These are phyloP conservation scores for Caenorhabditis sp. DNA, from an alignment of 2,888 invertebrate species.

Conservation along the genomic window DNA sequence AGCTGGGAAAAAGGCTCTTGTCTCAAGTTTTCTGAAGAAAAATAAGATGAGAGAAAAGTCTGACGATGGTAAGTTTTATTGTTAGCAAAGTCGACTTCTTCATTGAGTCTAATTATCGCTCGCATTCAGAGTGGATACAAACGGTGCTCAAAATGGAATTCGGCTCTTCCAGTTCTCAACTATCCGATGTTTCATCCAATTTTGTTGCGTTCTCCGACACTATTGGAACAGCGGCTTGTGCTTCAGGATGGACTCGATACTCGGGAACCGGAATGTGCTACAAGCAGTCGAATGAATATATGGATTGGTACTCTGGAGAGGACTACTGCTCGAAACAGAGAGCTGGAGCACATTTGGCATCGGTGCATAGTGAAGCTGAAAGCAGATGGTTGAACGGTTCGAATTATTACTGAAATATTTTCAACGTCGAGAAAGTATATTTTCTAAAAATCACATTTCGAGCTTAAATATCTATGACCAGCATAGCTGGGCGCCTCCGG, in stretches of 20 bases:
- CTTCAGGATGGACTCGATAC: conserved; percentile 33
- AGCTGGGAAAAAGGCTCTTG: neutral
- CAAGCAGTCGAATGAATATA: neutral
- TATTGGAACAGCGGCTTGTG: conserved; percentile 21
- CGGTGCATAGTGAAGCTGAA: conserved; percentile 8
- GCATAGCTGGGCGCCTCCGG: no score
- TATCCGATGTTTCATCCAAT: neutral
- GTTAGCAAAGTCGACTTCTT: neutral
- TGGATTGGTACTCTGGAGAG: conserved; percentile 15
- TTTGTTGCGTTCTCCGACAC: conserved; percentile 3
- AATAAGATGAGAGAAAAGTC: neutral
- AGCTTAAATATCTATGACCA: no score
- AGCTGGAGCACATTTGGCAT: conserved; percentile 37
- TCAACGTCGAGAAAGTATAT: no score
- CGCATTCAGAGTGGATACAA: neutral
- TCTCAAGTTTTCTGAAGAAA: conserved; percentile 11
- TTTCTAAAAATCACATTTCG: no score
- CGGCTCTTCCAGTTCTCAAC: neutral
- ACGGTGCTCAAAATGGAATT: neutral
- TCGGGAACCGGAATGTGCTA: conserved; percentile 26
- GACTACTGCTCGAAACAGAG: conserved; percentile 23
- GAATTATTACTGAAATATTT: neutral
- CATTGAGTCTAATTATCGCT: neutral
- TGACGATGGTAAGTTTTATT: conserved; percentile 16
- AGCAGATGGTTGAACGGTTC: conserved; percentile 10